Evolutionary conservation across 1,140 invertebrate genomes (phyloP).

Genomic region (Acyrthosiphon pisum): DNA sequence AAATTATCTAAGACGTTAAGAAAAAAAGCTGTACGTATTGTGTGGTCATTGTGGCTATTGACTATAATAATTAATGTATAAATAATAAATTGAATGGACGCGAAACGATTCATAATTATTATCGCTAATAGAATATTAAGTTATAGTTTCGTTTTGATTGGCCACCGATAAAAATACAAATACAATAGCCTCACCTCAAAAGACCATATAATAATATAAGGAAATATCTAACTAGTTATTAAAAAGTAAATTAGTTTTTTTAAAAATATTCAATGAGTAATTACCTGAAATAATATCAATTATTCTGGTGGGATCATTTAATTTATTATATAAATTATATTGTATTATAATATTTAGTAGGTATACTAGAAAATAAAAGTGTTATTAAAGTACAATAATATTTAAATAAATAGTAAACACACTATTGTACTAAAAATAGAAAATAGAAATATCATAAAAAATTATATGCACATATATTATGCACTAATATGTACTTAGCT

Average conservation of each 20-base stretch:
- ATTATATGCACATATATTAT: neutral
- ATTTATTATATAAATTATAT: neutral
- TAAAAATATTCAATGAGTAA: no score
- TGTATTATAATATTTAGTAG: neutral
- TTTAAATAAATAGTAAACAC: no score
- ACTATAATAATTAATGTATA: neutral
- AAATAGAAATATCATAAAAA: neutral
- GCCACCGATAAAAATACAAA: neutral
- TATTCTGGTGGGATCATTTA: neutral
- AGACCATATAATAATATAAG: neutral
- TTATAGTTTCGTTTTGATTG: neutral
- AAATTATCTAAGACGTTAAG: neutral
- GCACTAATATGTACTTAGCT: no score
- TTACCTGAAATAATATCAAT: neutral
- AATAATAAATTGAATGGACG: neutral
- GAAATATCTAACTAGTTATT: no score
- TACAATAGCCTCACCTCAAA: neutral
- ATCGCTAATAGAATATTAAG: neutral
- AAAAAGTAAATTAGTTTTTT: no score
- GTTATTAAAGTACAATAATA: neutral
- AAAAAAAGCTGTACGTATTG: neutral
- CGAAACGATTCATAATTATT: neutral
- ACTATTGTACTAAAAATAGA: neutral
- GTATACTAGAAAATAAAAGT: no score
- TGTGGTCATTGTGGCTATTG: neutral